Evolutionary conservation across 2,113 vertebrate species (phyloP).

Genomic region (Hyperopisus bebe): DNA sequence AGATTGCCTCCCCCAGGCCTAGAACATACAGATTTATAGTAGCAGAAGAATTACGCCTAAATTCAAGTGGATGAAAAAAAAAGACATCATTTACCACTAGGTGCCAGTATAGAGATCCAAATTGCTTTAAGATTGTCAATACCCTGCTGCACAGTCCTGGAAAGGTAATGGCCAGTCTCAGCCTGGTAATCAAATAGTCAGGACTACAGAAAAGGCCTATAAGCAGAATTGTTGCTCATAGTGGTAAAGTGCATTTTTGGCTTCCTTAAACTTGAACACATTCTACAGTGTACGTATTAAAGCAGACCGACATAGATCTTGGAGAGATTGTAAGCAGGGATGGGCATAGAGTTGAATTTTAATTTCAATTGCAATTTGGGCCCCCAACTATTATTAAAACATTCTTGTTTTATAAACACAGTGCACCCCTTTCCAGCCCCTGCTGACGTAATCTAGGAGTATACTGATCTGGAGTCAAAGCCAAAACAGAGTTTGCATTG

Average conservation of each 20-base stretch:
- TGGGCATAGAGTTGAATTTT: not conserved
- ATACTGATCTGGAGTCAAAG: not conserved
- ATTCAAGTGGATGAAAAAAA: not conserved
- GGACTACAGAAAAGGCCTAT: not conserved
- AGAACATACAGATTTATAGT: not conserved
- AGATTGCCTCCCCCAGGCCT: not conserved
- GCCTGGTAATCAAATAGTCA: not conserved
- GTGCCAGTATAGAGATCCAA: not conserved
- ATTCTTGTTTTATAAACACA: not conserved
- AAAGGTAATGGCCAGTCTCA: not conserved
- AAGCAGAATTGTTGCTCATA: not conserved
- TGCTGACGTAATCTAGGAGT: not conserved
- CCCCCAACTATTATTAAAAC: not conserved
- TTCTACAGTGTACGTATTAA: not conserved
- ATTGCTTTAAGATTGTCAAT: not conserved
- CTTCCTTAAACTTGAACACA: not conserved
- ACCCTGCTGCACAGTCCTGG: not conserved
- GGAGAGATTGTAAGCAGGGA: not conserved
- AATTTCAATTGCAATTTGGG: not conserved
- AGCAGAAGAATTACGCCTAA: not conserved
- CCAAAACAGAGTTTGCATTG: too few relatives aligned
- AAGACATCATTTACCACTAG: not conserved
- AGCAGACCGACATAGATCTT: not conserved
- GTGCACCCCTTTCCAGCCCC: not conserved
- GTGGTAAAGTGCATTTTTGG: not conserved